Percentiles rank a stretch among this genome's conserved stretches.
phyloP scores from a whole-genome alignment of 2,113 vertebrate genomes.

The Carollia perspicillata region DNA sequence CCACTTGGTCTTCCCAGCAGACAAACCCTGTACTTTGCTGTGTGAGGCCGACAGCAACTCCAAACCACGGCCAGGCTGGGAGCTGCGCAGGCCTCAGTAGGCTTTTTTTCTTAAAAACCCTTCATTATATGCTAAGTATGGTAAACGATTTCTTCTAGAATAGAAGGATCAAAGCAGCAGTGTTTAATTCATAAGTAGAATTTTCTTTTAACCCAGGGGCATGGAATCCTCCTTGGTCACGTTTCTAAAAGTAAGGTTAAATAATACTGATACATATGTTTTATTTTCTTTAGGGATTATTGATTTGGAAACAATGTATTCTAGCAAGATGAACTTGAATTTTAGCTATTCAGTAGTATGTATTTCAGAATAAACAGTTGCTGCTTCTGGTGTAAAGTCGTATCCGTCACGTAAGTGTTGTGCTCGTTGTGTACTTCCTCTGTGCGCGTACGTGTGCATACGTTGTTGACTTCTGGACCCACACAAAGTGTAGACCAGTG shows the following conservation, averaged over 20 bases:
- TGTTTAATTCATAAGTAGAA: background rate
- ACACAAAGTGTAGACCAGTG: background rate
- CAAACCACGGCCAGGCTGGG: no score
- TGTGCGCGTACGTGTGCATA: no score
- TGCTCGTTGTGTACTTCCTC: background rate
- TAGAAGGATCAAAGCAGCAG: background rate
- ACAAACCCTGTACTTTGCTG: no score
- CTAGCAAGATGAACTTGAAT: background rate
- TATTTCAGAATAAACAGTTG: conserved; percentile 28
- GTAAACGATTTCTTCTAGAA: background rate
- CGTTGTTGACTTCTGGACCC: background rate
- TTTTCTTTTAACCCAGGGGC: background rate
- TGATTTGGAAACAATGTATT: conserved; percentile 31
- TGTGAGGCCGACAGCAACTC: no score
- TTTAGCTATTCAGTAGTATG: background rate
- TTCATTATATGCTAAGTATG: background rate
- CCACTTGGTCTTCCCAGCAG: no score
- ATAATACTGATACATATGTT: background rate
- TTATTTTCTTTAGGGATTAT: background rate
- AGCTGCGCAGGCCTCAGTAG: no score
- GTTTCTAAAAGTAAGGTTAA: conserved; percentile 20
- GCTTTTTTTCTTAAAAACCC: no score
- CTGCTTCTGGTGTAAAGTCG: background rate
- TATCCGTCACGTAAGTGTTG: background rate
- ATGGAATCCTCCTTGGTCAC: background rate